Evolutionary conservation across 1,140 invertebrate species (phyloP), one percentile per base, ranked within the genome.

Genomic region (Armadillidium nasatum): DNA sequence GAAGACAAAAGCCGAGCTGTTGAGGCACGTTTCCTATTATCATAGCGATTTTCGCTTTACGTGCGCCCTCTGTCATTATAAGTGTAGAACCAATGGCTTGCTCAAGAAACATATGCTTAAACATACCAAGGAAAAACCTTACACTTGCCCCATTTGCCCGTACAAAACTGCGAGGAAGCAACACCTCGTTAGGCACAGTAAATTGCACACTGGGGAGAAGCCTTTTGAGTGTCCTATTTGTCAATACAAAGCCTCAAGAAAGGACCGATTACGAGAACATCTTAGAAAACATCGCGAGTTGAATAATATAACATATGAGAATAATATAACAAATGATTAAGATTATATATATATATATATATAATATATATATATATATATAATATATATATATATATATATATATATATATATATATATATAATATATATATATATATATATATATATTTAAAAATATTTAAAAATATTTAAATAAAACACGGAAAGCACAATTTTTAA

Each of bases 101-200:
- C 71, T 76, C n/a, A 72, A 72, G 75, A 44, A 71, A 15, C 75
- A 76, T n/a, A 70, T 76, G n/a, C 70, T 71, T 9, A 72, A 50
- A 21, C 75, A 76, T 45, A 72, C 75, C 21, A 68, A 68, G 33
- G 75, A 76, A 43, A 76, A 76, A 60, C 75, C 75, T 7, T 76
- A 76, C n/a, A n/a, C 45, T n/a, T 76, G 75, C 50, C 70, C 75
- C 10, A 46, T 54, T 10, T 76, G 75, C 46, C 46, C 75, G 19
- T 76, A 76, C 44, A 66, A 71, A 22, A 72, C 75, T 6, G 50
- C 71, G 15, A 50, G 69, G n/a, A 70, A 71, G 22, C 46, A 50
- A 21, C 69, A 76, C 46, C 60, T 76, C 4, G 71, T 72, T 67
- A 44, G 71, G 15, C 75, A 76, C 21, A 70, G 50, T 23, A 60